Base-by-base conservation (phyloP, 2,888 invertebrate genomes). In the Lumbricus terrestris region DNA sequence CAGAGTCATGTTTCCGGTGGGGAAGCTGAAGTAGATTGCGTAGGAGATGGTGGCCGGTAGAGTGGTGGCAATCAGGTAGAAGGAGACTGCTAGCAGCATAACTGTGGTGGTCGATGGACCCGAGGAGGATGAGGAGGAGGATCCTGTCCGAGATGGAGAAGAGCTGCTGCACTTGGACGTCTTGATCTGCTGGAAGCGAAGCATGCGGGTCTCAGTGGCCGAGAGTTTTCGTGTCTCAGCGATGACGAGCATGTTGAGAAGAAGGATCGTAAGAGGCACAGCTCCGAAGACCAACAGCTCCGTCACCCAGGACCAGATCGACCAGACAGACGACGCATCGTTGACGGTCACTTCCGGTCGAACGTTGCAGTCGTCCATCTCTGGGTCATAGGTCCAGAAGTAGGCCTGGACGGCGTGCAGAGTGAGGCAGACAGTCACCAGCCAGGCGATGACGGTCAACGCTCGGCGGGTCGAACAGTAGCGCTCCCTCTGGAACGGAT, bases 161-260 rank as follows among this genome's bases (percentile, higher is more conserved):
- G n/a, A n/a, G n/a, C n/a, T n/a, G 33, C 88, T n/a, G 93, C 85
- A 93, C 92, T 89, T 92, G 92, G 34, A 16, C 35, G 20, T 35
- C 35, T 33, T 35, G 69, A 37, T 13, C n/a, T n/a, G 34, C 13
- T 37, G n/a, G 23, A 82, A 34, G 20, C 69, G 29, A 34, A 88
- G 29, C 37, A 90, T 91, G 1, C 85, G 85, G 13, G 34, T 85
- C 91, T 82, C 88, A 89, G 35, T 88, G 42, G 35, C 90, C 90
- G 37, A 93, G n/a, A 93, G 35, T 34, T 90, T 90, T 88, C 93
- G 92, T n/a, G 94, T 93, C 91, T 95, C 95, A 16, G 91, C 88
- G 82, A 95, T 95, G 18, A 95, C 95, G 20, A 93, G 92, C 3
- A 95, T 92, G 92, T 95, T 95, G 69, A 95, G 93, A 29, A 93